A percentile compares a stretch with the other conserved stretches of the same genome.
Conservation (phyloP, 2,888 invertebrate genomes). For the Eubasilissa splendida region DNA sequence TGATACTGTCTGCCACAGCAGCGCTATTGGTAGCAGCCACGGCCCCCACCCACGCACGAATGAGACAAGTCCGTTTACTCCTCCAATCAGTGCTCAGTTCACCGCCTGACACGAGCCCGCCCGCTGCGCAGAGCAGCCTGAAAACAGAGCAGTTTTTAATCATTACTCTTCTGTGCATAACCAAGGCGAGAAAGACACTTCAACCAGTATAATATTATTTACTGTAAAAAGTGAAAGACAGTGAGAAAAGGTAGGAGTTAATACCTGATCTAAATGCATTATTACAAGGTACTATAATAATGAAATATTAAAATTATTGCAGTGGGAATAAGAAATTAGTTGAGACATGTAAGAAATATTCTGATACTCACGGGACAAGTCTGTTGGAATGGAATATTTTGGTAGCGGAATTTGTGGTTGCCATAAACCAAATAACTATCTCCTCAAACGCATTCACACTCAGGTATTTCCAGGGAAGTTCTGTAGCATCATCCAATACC, state of each 20-base stretch:
- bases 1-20: slow-evolving; percentile 34
- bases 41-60: slow-evolving; percentile 48
- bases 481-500: slow-evolving; percentile 62
- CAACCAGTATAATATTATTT: no score
- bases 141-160: neutral
- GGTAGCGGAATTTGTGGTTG: slow-evolving; percentile 62
- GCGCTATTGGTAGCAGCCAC: slow-evolving; percentile 33
- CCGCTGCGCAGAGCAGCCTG: slow-evolving; percentile 54
- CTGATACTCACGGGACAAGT: slow-evolving; percentile 52
- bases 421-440: slow-evolving; percentile 65
- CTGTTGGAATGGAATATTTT: slow-evolving; percentile 50
- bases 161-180: no score
- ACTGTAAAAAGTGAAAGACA: no score
- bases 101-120: slow-evolving; percentile 44
- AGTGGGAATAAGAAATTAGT: no score
- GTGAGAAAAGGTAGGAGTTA: no score
- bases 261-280: no score
- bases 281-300: no score
- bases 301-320: no score
- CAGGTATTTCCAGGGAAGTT: slow-evolving; percentile 66
- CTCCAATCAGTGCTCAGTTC: slow-evolving; percentile 43
- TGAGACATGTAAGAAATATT: no score
- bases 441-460: slow-evolving; percentile 64
- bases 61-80: slow-evolving; percentile 36
- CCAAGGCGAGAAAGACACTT: no score